A percentile compares a stretch with the other conserved stretches of the same genome.
These are phyloP conservation scores for Omphaloscelis lunosa DNA, from an alignment of 2,888 invertebrate genomes.

Conservation along the genomic window DNA sequence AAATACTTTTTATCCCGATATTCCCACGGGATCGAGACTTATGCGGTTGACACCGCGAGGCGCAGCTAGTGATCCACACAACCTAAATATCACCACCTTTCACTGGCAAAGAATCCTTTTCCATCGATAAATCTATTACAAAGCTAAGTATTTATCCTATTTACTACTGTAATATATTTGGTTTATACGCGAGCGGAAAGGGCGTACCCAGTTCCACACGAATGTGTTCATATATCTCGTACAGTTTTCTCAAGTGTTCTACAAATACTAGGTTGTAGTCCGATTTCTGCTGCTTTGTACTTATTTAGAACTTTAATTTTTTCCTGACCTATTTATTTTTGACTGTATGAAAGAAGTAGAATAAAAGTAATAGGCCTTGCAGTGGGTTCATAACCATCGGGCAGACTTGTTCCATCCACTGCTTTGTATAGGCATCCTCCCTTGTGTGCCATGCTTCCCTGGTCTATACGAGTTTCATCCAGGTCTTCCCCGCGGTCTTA, in stretches of 20 bases:
- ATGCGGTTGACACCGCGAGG: too few relatives aligned
- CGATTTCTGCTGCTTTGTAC: not conserved
- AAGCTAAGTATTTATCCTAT: constrained; percentile 44
- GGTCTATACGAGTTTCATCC: too few relatives aligned
- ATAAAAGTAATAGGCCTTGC: too few relatives aligned
- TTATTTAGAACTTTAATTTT: not conserved
- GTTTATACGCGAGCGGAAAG: constrained; percentile 29
- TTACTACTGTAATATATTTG: constrained; percentile 40
- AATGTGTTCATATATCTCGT: constrained; percentile 38
- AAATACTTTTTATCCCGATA: too few relatives aligned
- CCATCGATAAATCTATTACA: constrained; percentile 26
- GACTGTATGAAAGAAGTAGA: not conserved
- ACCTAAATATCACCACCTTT: not conserved
- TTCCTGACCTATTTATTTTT: not conserved
- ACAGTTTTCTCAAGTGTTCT: constrained; percentile 35
- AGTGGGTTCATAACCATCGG: too few relatives aligned
- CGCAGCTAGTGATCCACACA: too few relatives aligned
- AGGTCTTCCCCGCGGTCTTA: too few relatives aligned
- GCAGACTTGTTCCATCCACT: too few relatives aligned
- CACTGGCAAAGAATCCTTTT: not conserved
- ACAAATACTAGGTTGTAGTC: constrained; percentile 19
- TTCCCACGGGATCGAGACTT: too few relatives aligned
- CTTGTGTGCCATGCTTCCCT: too few relatives aligned
- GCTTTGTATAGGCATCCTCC: too few relatives aligned
- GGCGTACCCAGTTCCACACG: constrained; percentile 29